A percentile compares a stretch with the other conserved stretches of the same genome.
phyloP scores from a whole-genome alignment of 2,113 vertebrate genomes.

The Glaucidium brasilianum region DNA sequence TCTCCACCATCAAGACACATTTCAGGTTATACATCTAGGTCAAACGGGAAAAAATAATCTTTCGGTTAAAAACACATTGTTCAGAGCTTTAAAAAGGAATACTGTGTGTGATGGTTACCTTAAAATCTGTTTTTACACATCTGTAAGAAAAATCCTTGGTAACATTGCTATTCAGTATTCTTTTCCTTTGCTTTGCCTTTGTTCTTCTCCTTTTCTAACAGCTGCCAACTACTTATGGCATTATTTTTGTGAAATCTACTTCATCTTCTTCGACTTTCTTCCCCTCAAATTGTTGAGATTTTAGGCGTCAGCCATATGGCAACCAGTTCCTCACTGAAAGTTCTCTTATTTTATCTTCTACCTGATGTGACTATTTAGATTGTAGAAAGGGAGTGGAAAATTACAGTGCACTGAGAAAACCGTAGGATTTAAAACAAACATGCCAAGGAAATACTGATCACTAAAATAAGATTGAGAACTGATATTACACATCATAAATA shows the following conservation, averaged over 20 bases:
- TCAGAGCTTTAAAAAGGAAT: neutral
- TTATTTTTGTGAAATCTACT: slow-evolving; percentile 39
- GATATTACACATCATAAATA: neutral
- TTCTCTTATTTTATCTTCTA: slow-evolving; percentile 29
- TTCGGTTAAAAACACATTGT: neutral
- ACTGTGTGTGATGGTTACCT: neutral
- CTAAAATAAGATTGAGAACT: neutral
- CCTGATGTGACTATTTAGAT: neutral
- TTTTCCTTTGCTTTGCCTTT: neutral
- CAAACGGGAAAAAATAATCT: neutral
- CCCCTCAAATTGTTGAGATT: slow-evolving; percentile 50
- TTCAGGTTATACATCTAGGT: neutral
- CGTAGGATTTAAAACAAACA: neutral
- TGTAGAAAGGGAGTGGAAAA: slow-evolving; percentile 20
- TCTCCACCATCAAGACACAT: neutral
- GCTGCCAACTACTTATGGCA: slow-evolving; percentile 24
- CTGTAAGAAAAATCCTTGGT: neutral
- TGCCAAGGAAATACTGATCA: neutral
- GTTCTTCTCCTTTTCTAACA: slow-evolving; percentile 2
- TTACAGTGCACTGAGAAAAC: neutral
- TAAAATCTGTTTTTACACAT: neutral
- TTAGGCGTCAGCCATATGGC: slow-evolving; percentile 55
- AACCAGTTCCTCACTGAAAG: neutral
- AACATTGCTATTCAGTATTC: neutral
- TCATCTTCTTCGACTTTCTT: slow-evolving; percentile 29